A percentile compares a stretch with the other conserved stretches of the same genome.
Conservation (phyloP, 2,888 invertebrate genomes). For the Agelastica alni region DNA sequence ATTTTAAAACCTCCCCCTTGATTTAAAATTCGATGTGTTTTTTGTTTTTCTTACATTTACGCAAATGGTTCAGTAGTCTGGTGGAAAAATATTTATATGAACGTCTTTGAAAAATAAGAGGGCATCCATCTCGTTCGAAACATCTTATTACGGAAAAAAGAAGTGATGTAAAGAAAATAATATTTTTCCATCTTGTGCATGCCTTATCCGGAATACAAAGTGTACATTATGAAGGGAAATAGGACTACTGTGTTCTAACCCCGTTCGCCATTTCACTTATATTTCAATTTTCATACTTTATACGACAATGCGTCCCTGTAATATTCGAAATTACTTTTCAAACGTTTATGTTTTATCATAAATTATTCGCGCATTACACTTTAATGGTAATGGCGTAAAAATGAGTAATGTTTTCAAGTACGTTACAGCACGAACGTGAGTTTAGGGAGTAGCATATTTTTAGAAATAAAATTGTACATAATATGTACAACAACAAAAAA, state of each 20-base stretch:
- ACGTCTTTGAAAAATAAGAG: conserved; percentile 34
- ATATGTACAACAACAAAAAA: no score
- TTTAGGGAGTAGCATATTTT: no score
- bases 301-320: conserved; percentile 45
- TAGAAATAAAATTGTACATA: no score
- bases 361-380: conserved; percentile 27
- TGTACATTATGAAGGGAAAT: conserved; percentile 53
- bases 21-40: no score
- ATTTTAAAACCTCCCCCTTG: no score
- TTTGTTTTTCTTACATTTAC: no score
- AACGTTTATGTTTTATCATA: conserved; percentile 34
- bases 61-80: no score
- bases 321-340: conserved; percentile 46
- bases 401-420: conserved; percentile 23
- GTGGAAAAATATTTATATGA: conserved; percentile 35
- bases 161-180: conserved; percentile 55
- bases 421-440: conserved; percentile 19
- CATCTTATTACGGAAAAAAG: conserved; percentile 49
- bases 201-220: conserved; percentile 54
- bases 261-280: conserved; percentile 49
- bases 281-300: conserved; percentile 55
- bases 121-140: conserved; percentile 43
- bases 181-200: conserved; percentile 54
- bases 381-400: conserved; percentile 28
- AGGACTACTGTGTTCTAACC: conserved; percentile 45